Evolutionary conservation across 2,113 vertebrate species (phyloP), one percentile per base, ranked within the genome.

Genomic region (Antennarius striatus): DNA sequence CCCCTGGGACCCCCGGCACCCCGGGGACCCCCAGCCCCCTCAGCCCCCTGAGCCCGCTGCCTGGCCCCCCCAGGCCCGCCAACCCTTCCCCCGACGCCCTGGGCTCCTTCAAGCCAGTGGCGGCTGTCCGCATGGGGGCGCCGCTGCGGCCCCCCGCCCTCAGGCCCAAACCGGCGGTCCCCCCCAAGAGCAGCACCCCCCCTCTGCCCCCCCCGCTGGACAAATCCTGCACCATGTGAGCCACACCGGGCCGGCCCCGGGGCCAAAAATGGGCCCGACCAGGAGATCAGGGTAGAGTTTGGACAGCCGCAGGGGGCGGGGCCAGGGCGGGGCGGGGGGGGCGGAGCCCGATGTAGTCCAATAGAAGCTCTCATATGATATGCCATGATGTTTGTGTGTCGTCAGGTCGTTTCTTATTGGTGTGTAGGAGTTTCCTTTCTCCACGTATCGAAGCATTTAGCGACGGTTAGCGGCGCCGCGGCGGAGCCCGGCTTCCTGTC

Each of bases 171-270:
- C 98, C 98, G 7, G 84, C 94, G 64, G 93, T 99, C 81, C 94
- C 98, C 63, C 97, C 98, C 83, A 99, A 98, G 92, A 97, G 96
- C 89, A 96, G 96, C 82, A 93, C 96, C 56, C 91, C 95, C 0
- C 89, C 96, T 73, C 89, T 94, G 75, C 96, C 94, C 85, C 93
- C 95, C 5, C 92, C 96, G 10, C 80, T 94, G 4, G 98, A 99
- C 93, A 99, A 99, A 86, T 98, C 97, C 68, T 98, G 96, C 93
- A 99, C 97, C 62, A 99, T 99, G 98, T 99, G 93, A 95, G 85
- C 82, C 83, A 72, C 79, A 86, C 64, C 42, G 54, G 79, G 83
- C 73, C 79, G 0, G 80, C 82, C 89, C 87, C 22, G 22, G 32
- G 90, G 89, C 90, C 88, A 72, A 80, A 81, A 88, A 54, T 68